phyloP scores from a whole-genome alignment of 2,113 vertebrate species.

The Gopherus evgoodei region DNA sequence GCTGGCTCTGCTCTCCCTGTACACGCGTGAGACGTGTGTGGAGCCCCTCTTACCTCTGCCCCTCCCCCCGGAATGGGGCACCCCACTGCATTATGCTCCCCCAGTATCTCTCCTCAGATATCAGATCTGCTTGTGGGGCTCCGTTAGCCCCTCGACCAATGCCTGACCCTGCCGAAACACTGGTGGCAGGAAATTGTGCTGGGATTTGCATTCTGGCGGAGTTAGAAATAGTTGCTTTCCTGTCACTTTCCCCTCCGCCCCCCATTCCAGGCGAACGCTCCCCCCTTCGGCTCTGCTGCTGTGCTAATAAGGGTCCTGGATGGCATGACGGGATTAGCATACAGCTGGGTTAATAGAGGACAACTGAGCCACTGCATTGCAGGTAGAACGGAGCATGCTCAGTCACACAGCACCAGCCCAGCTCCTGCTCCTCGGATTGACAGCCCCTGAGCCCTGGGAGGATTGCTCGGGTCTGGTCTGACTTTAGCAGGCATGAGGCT shows the following conservation, averaged over 20 bases:
- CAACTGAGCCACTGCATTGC: conserved; percentile 41
- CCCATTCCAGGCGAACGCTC: not conserved
- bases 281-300: not conserved
- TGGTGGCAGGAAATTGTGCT: not conserved
- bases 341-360: conserved; percentile 50
- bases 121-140: too few species aligned
- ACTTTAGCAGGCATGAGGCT: not conserved
- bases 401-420: not conserved
- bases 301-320: conserved; percentile 34
- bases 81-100: too few species aligned
- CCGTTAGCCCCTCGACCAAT: not conserved
- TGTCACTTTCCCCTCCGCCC: too few species aligned
- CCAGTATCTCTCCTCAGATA: not conserved
- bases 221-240: not conserved
- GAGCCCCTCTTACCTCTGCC: not conserved
- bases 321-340: conserved; percentile 10
- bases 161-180: not conserved
- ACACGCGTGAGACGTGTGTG: too few species aligned
- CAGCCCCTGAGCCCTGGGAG: not conserved
- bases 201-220: not conserved
- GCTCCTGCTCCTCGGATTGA: not conserved
- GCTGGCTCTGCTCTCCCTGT: not conserved
- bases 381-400: conserved; percentile 43
- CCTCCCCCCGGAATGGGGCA: not conserved
- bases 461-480: not conserved